Percentiles rank a stretch among this genome's conserved stretches.
Evolutionary conservation across 2,888 invertebrate genomes (phyloP).

Genomic region (Mythimna loreyi): DNA sequence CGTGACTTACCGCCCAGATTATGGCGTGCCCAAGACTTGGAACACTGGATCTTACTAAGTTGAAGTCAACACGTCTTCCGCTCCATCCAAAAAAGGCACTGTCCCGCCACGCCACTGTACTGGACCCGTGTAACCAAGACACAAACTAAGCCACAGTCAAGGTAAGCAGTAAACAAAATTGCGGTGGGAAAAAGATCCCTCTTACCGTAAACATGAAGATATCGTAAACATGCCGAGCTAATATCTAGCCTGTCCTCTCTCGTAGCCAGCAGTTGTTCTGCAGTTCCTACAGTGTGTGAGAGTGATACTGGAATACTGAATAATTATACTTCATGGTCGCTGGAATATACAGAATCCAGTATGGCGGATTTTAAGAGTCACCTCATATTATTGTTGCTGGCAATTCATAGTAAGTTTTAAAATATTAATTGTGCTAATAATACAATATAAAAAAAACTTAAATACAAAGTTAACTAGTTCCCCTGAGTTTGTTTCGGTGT

Average conservation of each 20-base stretch:
- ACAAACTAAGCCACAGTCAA: slow-evolving; percentile 1
- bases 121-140: neutral
- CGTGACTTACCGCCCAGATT: too few species aligned
- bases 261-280: neutral
- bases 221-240: slow-evolving; percentile 9
- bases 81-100: too few species aligned
- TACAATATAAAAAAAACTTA: too few species aligned
- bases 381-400: slow-evolving; percentile 26
- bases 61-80: too few species aligned
- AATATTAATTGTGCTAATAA: too few species aligned
- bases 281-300: neutral
- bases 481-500: too few species aligned
- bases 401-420: slow-evolving; percentile 38
- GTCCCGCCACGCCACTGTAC: neutral
- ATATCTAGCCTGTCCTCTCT: slow-evolving; percentile 2
- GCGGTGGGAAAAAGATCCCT: slow-evolving; percentile 23
- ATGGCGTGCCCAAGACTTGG: too few species aligned
- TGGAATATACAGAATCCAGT: neutral
- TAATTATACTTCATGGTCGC: neutral
- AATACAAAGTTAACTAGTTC: too few species aligned
- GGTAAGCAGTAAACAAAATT: slow-evolving; percentile 9
- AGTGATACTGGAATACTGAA: neutral
- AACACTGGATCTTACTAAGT: too few species aligned
- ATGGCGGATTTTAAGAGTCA: slow-evolving; percentile 19
- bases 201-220: slow-evolving; percentile 19